phyloP scores from a whole-genome alignment of 2,888 invertebrate species.

The Acanthococcus lagerstroemiae region DNA sequence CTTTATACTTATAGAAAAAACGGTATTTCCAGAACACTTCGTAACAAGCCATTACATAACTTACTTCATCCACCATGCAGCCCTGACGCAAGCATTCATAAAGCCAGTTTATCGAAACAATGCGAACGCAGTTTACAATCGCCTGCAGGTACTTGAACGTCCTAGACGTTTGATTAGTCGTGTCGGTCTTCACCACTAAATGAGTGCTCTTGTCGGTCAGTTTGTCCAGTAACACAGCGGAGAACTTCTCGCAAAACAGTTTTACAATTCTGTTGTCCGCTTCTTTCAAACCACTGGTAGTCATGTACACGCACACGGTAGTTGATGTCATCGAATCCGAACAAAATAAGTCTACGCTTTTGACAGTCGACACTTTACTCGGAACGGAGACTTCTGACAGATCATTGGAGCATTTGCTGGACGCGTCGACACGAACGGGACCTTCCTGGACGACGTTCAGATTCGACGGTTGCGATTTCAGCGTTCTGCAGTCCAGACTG shows the following conservation, averaged over 20 bases:
- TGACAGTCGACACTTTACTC: not conserved
- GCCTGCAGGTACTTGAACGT: constrained; percentile 23
- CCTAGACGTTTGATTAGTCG: not conserved
- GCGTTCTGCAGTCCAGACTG: too few species aligned
- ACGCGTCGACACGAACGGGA: too few species aligned
- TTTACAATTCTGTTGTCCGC: not conserved
- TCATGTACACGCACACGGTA: not conserved
- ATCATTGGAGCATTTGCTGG: too few species aligned
- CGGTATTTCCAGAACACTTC: not conserved
- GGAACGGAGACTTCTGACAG: too few species aligned
- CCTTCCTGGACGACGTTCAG: too few species aligned
- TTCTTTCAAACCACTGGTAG: constrained; percentile 18
- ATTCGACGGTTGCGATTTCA: too few species aligned
- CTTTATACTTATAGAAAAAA: too few species aligned
- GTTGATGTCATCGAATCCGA: not conserved
- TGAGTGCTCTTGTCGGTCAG: constrained; percentile 6
- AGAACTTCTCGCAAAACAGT: constrained; percentile 5
- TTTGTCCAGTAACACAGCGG: not conserved
- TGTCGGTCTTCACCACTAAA: constrained; percentile 15
- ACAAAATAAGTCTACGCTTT: constrained; percentile 1
- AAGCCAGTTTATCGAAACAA: constrained; percentile 14
- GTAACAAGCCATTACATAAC: not conserved
- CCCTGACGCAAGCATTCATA: not conserved
- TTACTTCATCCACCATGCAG: constrained; percentile 6
- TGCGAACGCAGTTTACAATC: constrained; percentile 2